phyloP scores from a whole-genome alignment of 2,888 invertebrate genomes.

The Lycophotia porphyrea region DNA sequence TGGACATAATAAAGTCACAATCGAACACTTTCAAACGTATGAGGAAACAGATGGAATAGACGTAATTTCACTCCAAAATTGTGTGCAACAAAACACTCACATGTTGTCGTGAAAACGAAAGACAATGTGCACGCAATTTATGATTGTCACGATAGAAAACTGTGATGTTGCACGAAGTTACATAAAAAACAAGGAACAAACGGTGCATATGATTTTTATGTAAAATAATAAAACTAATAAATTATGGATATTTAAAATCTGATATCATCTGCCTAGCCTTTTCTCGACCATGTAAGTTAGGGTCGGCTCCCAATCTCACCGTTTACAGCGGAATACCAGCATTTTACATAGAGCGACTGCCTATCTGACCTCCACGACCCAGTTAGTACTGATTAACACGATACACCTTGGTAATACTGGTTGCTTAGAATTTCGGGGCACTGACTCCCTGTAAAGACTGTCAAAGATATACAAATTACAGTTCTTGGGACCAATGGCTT shows the following conservation, averaged over 20 bases:
- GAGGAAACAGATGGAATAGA: neutral
- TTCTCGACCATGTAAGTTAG: neutral
- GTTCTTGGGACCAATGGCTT: neutral
- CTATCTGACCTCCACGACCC: neutral
- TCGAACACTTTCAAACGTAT: conserved; percentile 11
- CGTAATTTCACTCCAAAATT: neutral
- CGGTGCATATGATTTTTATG: neutral
- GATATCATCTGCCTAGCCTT: neutral
- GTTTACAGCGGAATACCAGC: neutral
- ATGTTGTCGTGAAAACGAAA: conserved; percentile 31
- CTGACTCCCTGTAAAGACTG: neutral
- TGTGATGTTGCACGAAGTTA: conserved; percentile 24
- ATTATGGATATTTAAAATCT: neutral
- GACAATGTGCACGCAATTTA: conserved; percentile 49
- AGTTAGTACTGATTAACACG: neutral
- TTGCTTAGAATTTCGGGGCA: neutral
- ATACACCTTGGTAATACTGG: neutral
- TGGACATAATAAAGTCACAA: neutral
- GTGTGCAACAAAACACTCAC: neutral
- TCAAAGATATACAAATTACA: neutral
- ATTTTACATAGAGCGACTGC: neutral
- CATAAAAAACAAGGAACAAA: conserved; percentile 17
- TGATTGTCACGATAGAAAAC: conserved; percentile 46
- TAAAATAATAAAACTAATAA: neutral
- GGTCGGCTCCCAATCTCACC: neutral